Base-by-base conservation (phyloP, 2,888 invertebrate species). In the Fissipunctia ypsillon region DNA sequence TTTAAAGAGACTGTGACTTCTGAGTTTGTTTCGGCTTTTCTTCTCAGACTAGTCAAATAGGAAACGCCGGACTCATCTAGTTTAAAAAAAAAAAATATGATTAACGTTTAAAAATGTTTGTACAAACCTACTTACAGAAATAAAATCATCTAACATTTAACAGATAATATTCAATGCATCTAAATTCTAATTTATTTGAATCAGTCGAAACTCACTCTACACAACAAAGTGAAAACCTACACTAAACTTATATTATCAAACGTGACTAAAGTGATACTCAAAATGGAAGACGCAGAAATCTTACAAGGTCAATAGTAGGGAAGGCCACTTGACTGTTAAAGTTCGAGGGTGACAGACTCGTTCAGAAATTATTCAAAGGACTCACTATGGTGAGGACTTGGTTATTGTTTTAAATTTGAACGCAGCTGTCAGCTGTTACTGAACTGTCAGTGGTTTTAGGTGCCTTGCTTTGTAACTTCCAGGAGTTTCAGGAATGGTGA, bases 361-460 rank as follows among this genome's bases (percentile, higher is more conserved):
- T 82, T 70, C 45, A 69, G 63, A 57, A 81, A 82, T 86, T 73
- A 74, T 81, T 84, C 65, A 84, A 76, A 69, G 63, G 65, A 64
- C 65, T 77, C 25, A 3, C 64, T 76, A n/a, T n/a, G n/a, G 43
- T 65, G 57, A 75, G 43, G 48, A 71, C 65, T 75, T 65, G 54
- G 59, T 67, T 64, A 70, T 79, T 79, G 68, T 83, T 83, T 76
- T 69, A 60, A 65, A 71, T 83, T 76, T 69, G 65, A 65, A 71
- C 67, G 59, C 71, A 80, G 83, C 78, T 73, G 71, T 81, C 63
- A 45, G 45, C 61, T 52, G 65, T 67, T 61, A 31, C 52, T 31
- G 64, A 70, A 68, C 64, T 75, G 67, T 70, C 80, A 78, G 35
- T 56, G 52, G 22, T 56, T 67, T 50, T 12, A 54, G 52, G 54